Evolutionary conservation across 2,888 invertebrate genomes (phyloP), one percentile per base, ranked within the genome.

Genomic region (Oscheius sp.): DNA sequence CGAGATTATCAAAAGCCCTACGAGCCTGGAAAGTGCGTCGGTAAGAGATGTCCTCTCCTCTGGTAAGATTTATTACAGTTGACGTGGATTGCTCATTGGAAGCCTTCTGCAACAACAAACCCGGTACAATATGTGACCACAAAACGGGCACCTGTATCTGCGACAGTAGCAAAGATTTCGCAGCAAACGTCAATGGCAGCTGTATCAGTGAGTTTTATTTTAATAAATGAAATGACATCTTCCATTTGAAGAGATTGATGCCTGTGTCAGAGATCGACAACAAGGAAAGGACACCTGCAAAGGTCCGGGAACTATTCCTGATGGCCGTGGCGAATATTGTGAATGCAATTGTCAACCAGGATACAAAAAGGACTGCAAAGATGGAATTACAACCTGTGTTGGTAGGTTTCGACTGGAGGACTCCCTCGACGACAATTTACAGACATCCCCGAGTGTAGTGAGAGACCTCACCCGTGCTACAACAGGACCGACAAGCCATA

Each of bases 371-470:
- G 55, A 55, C 13, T 29, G 55, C n/a, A 55, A n/a, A n/a, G 41
- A 61, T 41, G 70, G n/a, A n/a, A 16, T 23, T 58, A 56, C 59
- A 21, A 1, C 9, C 27, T 35, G 27, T n/a, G 52, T 25, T 6
- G 35, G 25, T 9, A 23, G 5, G n/a, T 41, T 29, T 59, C n/a
- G 1, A 13, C 35, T 35, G 35, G 13, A 53, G 18, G 12, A n/a
- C n/a, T 53, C 16, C 7, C 21, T 53, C 43, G 58, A 27, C 16
- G 41, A 35, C 35, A 9, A 9, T 9, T 35, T 66, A 6, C 21
- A 56, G 69, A 69, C 69, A 69, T 56, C 41, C 25, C 59, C n/a
- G 69, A 69, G 21, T 69, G 69, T n/a, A 25, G 18, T 9, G 25
- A 70, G 6, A 6, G 45, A 45, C 23, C n/a, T 3, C 18, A 72